These are phyloP conservation scores for Plutella xylostella DNA, from an alignment of 2,888 invertebrate species.

Conservation along the genomic window DNA sequence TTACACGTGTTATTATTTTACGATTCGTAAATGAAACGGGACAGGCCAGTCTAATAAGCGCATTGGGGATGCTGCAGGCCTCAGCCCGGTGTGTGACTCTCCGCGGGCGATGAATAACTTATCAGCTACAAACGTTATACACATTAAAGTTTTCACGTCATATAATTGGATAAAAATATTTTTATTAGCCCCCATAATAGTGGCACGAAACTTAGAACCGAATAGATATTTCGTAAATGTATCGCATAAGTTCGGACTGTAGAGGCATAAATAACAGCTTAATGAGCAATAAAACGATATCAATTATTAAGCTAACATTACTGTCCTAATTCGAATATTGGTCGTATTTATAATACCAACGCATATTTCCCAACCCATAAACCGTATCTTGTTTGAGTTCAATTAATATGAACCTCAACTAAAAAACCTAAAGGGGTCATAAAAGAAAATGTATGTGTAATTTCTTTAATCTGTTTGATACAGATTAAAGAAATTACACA, in stretches of 20 bases:
- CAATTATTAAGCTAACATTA: slow-evolving; percentile 27
- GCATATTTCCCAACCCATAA: slow-evolving; percentile 40
- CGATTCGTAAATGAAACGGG: slow-evolving; percentile 44
- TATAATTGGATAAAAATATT: too few relatives aligned
- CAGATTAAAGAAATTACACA: too few relatives aligned
- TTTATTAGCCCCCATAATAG: too few relatives aligned
- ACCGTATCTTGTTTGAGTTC: slow-evolving; percentile 51
- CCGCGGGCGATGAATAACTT: slow-evolving; percentile 39
- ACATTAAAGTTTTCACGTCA: too few relatives aligned
- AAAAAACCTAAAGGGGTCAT: slow-evolving; percentile 40
- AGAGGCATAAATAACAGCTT: neutral
- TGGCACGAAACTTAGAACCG: too few relatives aligned
- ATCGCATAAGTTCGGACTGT: neutral
- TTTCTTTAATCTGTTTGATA: slow-evolving; percentile 54
- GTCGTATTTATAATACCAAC: slow-evolving; percentile 8
- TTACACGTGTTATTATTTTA: slow-evolving; percentile 49
- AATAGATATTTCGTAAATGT: too few relatives aligned
- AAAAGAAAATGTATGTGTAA: slow-evolving; percentile 49
- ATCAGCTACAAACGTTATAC: slow-evolving; percentile 12
- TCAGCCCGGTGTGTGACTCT: slow-evolving; percentile 30
- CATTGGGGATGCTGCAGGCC: slow-evolving; percentile 40
- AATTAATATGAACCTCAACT: slow-evolving; percentile 59
- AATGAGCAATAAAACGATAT: slow-evolving; percentile 1
- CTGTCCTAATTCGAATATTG: neutral
- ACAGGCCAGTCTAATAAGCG: slow-evolving; percentile 41